Conservation (phyloP, 2,797 vertebrate species). For the Philypnodon macrostomus region DNA sequence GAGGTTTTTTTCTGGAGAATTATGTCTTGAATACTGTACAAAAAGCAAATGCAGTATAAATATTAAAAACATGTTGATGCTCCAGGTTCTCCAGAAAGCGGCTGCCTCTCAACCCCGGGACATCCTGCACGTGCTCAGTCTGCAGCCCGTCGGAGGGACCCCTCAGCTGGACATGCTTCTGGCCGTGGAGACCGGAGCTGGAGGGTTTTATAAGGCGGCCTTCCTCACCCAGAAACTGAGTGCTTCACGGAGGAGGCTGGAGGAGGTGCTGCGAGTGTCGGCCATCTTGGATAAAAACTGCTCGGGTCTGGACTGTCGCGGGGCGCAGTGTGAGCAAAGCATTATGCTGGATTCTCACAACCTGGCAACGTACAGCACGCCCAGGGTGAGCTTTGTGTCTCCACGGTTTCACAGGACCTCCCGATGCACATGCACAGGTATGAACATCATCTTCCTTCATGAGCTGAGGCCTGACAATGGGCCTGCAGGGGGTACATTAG, state of each 20-base stretch:
- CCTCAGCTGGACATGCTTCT: conserved; percentile 92
- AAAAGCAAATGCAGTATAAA: too few species aligned
- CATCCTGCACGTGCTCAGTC: conserved; percentile 87
- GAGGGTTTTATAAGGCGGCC: conserved; percentile 89
- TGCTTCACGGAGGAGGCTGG: conserved; percentile 85
- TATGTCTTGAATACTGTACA: too few species aligned
- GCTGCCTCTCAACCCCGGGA: conserved; percentile 87
- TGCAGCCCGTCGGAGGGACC: conserved; percentile 89
- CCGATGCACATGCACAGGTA: conserved; percentile 90
- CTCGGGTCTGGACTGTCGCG: conserved; percentile 91
- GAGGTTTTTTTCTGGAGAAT: too few species aligned
- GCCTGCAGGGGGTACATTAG: too few species aligned
- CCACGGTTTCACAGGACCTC: conserved; percentile 90
- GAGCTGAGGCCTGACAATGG: too few species aligned
- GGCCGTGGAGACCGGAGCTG: conserved; percentile 81
- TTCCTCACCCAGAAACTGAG: conserved; percentile 96
- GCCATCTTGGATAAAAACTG: conserved; percentile 97
- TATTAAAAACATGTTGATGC: too few species aligned
- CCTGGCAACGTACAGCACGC: conserved; percentile 91
- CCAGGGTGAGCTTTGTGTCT: conserved; percentile 90
- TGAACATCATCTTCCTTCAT: conserved; percentile 52
- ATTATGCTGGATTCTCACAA: conserved; percentile 90
- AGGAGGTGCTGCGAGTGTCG: conserved; percentile 88
- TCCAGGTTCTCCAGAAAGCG: conserved; percentile 73
- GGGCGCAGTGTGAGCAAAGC: conserved; percentile 89